These are phyloP conservation scores for Lepeophtheirus nordmannii DNA, from an alignment of 2,888 invertebrate genomes.

Conservation along the genomic window DNA sequence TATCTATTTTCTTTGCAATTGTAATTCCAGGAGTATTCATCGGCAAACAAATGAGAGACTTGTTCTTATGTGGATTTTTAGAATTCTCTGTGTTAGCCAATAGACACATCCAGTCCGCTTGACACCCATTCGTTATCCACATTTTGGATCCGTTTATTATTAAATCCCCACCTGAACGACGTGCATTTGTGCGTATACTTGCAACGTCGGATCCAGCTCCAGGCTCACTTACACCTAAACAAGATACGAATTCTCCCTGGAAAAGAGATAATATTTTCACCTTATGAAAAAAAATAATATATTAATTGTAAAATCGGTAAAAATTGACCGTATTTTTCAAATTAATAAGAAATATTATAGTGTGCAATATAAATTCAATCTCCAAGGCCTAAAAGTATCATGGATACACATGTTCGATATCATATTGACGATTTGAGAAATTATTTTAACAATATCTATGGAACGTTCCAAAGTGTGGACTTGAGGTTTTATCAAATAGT, in stretches of 20 bases:
- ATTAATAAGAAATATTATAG: too few species aligned
- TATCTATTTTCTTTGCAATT: constrained; percentile 36
- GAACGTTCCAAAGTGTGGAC: too few species aligned
- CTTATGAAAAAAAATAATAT: too few species aligned
- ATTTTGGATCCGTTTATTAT: constrained; percentile 43
- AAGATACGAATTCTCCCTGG: constrained; percentile 38
- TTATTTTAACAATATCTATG: too few species aligned
- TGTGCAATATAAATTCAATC: too few species aligned
- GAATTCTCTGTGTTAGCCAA: constrained; percentile 40
- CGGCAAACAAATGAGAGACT: constrained; percentile 42
- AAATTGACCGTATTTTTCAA: too few species aligned
- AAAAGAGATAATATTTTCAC: neutral
- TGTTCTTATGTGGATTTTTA: constrained; percentile 36
- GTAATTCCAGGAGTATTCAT: constrained; percentile 36
- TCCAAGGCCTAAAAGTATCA: too few species aligned
- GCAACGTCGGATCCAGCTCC: constrained; percentile 31
- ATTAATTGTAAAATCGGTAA: too few species aligned
- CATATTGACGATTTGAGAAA: too few species aligned
- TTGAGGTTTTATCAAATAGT: too few species aligned
- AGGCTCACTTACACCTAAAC: constrained; percentile 41
- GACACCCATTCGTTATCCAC: constrained; percentile 43
- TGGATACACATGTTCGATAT: too few species aligned
- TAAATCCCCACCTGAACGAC: constrained; percentile 35
- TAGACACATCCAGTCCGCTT: constrained; percentile 45
- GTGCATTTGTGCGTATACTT: constrained; percentile 37